Percentiles rank a stretch among this genome's conserved stretches.
These are phyloP conservation scores for Steinernema khuongi DNA, from an alignment of 1,140 invertebrate species.

Conservation along the genomic window DNA sequence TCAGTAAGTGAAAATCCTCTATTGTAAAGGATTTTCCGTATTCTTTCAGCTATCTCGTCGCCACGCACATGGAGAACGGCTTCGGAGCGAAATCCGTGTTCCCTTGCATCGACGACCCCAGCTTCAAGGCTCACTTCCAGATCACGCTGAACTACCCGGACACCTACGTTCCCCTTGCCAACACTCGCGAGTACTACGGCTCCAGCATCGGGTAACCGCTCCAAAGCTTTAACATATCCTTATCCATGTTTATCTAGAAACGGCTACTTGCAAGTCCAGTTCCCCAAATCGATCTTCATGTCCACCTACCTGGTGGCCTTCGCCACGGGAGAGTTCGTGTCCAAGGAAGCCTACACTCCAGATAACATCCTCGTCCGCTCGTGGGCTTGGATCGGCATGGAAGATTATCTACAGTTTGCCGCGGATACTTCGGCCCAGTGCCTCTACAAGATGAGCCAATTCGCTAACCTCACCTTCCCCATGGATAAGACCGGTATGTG, in stretches of 20 bases:
- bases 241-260: slow-evolving; percentile 15
- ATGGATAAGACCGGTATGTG: slow-evolving; percentile 26
- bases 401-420: slow-evolving; percentile 30
- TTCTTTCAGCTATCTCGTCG: slow-evolving; percentile 31
- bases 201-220: slow-evolving; percentile 9
- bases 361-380: slow-evolving; percentile 24
- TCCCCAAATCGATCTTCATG: slow-evolving; percentile 48
- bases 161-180: slow-evolving; percentile 60
- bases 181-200: slow-evolving; percentile 59
- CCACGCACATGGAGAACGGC: slow-evolving; percentile 30
- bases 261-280: slow-evolving; percentile 29
- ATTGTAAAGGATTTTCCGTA: neutral
- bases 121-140: slow-evolving; percentile 29
- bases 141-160: slow-evolving; percentile 39
- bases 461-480: slow-evolving; percentile 27
- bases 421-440: slow-evolving; percentile 26
- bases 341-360: neutral
- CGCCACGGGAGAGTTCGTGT: slow-evolving; percentile 27
- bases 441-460: slow-evolving; percentile 26
- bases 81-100: slow-evolving; percentile 31
- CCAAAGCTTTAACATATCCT: neutral
- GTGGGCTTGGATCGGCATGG: slow-evolving; percentile 31
- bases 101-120: slow-evolving; percentile 27
- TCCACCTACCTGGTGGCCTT: slow-evolving; percentile 44
- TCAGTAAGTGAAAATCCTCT: slow-evolving; percentile 25